Evolutionary conservation across 2,113 vertebrate genomes (phyloP), one percentile per base, ranked within the genome.

Genomic region (Microtus oregoni): DNA sequence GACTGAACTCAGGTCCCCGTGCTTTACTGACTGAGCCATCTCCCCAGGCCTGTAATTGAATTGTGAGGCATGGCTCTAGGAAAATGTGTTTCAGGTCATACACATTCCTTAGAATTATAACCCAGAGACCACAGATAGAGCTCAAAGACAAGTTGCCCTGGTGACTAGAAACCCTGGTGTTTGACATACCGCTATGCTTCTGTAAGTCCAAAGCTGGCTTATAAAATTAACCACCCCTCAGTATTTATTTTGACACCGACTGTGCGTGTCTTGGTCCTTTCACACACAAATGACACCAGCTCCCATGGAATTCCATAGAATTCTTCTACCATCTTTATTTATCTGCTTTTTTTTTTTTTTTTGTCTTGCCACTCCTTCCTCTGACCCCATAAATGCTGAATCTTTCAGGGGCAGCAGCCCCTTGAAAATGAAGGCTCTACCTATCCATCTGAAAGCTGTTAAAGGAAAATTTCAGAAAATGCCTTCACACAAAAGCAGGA

Each of bases 191-290:
- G 90, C 55, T 77, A 35, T 73, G 73, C 81, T 82, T 86, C 85
- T 93, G 14, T 76, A 95, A 86, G 41, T 44, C n/a, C 67, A 68
- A 55, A 90, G 63, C 83, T 93, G 76, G 78, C 19, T 78, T 95
- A 28, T 63, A 28, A 89, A 92, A 98, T 97, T 96, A 96, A 95
- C 30, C 63, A 89, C 92, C 47, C 94, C 98, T 97, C 97, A 97
- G 97, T 98, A 97, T 97, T 98, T 98, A 98, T 98, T 98, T 98
- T 97, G 97, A 98, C 96, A 95, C 96, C 95, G 98, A 97, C 24
- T 92, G 24, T 15, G n/a, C 91, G 96, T 97, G 98, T 95, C 81
- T 94, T 94, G 90, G 86, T 78, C 61, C 79, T 47, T 82, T 86
- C 68, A 55, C 44, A 38, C 82, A 79, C 20, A 75, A 73, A 77